Evolutionary conservation across 2,888 invertebrate genomes (phyloP).

Genomic region (Idaea straminata): DNA sequence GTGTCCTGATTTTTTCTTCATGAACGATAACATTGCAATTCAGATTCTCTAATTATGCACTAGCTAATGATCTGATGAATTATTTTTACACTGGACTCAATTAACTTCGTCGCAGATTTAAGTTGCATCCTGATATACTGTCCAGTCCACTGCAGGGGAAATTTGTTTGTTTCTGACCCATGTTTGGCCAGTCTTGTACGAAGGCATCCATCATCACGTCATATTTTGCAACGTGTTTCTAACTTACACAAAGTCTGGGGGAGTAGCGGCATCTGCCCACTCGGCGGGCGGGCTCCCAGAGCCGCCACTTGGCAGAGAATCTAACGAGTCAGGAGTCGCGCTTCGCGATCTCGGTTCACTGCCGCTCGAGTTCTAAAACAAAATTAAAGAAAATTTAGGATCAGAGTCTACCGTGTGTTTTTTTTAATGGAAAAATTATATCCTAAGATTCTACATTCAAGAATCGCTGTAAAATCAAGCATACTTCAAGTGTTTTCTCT

Average conservation of each 20-base stretch:
- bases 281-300: constrained; percentile 79
- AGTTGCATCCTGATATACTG: too few relatives aligned
- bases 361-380: constrained; percentile 86
- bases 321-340: constrained; percentile 93
- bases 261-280: constrained; percentile 72
- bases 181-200: background rate
- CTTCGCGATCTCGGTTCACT: constrained; percentile 91
- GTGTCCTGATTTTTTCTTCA: background rate
- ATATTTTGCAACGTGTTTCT: background rate
- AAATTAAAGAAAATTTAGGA: constrained; percentile 15
- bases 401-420: background rate
- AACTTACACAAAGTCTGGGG: constrained; percentile 72
- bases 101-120: too few relatives aligned
- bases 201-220: background rate
- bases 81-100: background rate
- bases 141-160: too few relatives aligned
- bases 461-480: background rate
- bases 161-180: background rate
- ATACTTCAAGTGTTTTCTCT: background rate
- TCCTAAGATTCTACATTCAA: background rate
- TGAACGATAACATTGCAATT: background rate
- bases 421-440: too few relatives aligned
- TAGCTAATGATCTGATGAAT: background rate
- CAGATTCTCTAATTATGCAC: background rate
- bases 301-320: constrained; percentile 84